Evolutionary conservation across 2,888 invertebrate species (phyloP).

Genomic region (Oscheius myriophilus): DNA sequence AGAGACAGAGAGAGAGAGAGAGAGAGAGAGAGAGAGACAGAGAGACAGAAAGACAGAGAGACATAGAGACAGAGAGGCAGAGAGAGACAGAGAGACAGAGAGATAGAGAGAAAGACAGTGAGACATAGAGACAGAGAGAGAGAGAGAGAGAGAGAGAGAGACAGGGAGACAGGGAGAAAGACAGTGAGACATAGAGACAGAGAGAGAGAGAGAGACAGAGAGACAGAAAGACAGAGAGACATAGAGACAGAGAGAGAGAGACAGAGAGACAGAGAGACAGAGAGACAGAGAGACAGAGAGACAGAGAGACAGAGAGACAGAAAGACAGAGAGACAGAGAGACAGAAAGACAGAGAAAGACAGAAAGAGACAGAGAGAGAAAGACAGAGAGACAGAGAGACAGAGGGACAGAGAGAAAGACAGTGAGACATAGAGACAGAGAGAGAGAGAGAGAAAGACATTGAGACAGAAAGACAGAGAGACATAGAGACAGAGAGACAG

Average conservation of each 20-base stretch:
- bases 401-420: background rate
- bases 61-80: background rate
- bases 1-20: background rate
- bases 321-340: background rate
- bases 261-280: background rate
- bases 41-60: background rate
- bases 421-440: background rate
- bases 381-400: background rate
- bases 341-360: background rate
- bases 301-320: background rate
- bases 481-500: background rate
- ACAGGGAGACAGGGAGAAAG: background rate
- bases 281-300: background rate
- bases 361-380: no score
- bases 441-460: background rate
- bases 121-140: background rate
- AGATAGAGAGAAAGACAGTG: background rate
- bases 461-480: background rate
- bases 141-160: background rate
- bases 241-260: conserved; percentile 1
- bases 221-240: background rate
- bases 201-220: background rate
- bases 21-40: background rate
- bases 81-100: no score
- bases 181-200: no score